Conservation (phyloP, 2,113 vertebrate species). For the Dermatemys mawii region DNA sequence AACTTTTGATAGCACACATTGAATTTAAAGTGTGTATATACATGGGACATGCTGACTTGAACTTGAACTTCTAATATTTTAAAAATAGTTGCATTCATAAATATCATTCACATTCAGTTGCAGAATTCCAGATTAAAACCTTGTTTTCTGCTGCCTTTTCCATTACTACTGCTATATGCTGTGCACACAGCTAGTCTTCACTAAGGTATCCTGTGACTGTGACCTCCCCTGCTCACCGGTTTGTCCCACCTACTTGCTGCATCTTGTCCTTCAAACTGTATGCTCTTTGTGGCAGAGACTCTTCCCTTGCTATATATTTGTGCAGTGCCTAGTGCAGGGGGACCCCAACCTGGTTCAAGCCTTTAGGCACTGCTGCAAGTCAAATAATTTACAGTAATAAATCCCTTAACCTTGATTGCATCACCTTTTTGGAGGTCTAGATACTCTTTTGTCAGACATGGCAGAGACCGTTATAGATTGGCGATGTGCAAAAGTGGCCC, state of each 20-base stretch:
- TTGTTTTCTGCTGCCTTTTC: neutral
- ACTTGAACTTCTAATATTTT: neutral
- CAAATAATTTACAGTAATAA: neutral
- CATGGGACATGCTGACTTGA: neutral
- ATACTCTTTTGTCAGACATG: neutral
- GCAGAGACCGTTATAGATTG: fast-evolving
- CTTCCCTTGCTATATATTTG: neutral
- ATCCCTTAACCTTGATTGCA: neutral
- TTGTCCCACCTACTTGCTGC: neutral
- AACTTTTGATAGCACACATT: neutral
- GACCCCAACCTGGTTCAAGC: neutral
- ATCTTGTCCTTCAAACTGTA: neutral
- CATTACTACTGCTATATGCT: neutral
- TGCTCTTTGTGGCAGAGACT: neutral
- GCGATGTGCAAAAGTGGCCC: neutral
- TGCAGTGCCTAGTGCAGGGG: neutral
- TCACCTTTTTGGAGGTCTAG: neutral
- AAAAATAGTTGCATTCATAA: neutral
- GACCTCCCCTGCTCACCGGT: neutral
- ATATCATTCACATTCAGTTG: neutral
- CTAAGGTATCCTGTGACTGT: neutral
- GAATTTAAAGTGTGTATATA: neutral
- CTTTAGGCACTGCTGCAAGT: neutral
- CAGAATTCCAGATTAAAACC: neutral
- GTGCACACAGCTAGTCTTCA: neutral